Evolutionary conservation across 2,797 vertebrate species (phyloP).

Genomic region (Spea hammondii): DNA sequence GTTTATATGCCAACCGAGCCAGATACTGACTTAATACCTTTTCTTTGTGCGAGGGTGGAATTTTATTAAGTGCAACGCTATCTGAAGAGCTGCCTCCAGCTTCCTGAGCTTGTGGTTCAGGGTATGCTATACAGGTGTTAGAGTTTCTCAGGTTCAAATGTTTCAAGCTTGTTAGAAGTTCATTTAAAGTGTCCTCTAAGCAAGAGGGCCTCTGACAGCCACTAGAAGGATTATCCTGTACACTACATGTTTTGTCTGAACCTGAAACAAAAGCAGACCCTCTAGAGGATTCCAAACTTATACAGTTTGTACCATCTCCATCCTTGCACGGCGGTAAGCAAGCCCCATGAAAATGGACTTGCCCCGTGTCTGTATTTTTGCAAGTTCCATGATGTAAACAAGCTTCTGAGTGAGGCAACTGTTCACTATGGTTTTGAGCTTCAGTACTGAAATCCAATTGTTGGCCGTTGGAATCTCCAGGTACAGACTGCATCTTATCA

Average conservation of each 20-base stretch:
- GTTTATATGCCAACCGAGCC: conserved; percentile 79
- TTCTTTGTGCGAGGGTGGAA: conserved; percentile 65
- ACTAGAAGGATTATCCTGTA: conserved; percentile 62
- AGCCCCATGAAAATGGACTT: conserved; percentile 83
- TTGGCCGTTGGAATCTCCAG: neutral
- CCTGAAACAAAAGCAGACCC: conserved; percentile 57
- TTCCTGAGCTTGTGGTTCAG: neutral
- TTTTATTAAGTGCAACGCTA: conserved; percentile 65
- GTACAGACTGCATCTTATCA: neutral
- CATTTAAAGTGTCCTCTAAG: conserved; percentile 75
- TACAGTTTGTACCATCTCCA: conserved; percentile 57
- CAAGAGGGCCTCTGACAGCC: conserved; percentile 62
- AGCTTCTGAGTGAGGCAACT: conserved; percentile 1
- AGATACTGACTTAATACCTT: conserved; percentile 68
- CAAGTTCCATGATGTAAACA: conserved; percentile 60
- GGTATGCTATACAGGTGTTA: conserved; percentile 58
- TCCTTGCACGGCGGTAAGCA: conserved; percentile 84
- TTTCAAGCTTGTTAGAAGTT: conserved; percentile 83
- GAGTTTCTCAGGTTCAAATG: conserved; percentile 82
- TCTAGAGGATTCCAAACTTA: conserved; percentile 24
- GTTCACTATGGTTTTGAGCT: neutral
- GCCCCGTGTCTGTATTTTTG: conserved; percentile 81
- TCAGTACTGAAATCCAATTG: neutral
- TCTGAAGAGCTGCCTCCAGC: conserved; percentile 66
- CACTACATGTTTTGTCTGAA: conserved; percentile 58